Evolutionary conservation across 1,140 invertebrate species (phyloP).

Genomic region (Heterodera schachtii): DNA sequence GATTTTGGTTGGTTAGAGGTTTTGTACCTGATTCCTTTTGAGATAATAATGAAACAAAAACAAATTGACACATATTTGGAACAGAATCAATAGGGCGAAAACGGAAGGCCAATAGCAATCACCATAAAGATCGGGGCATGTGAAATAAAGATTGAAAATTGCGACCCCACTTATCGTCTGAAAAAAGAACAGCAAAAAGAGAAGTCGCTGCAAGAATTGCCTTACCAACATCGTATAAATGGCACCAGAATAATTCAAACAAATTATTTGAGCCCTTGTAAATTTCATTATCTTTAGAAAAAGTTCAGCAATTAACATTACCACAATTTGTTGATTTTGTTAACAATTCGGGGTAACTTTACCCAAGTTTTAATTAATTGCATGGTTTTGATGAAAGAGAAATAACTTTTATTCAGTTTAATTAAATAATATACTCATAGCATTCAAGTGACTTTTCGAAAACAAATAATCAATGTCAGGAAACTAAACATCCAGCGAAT

Average conservation of each 20-base stretch:
- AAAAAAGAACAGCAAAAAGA: background rate
- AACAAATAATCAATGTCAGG: too few species aligned
- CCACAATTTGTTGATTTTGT: too few species aligned
- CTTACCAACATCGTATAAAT: conserved; percentile 19
- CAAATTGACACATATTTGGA: conserved; percentile 41
- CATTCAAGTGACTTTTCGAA: too few species aligned
- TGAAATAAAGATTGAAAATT: conserved; percentile 44
- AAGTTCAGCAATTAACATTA: too few species aligned
- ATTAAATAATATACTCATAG: too few species aligned
- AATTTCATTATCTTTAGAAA: background rate
- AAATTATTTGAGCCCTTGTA: background rate
- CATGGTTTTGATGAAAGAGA: too few species aligned
- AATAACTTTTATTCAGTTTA: too few species aligned
- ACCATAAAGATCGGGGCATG: conserved; percentile 45
- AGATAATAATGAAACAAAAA: conserved; percentile 52
- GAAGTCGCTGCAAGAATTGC: background rate
- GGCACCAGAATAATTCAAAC: conserved; percentile 8
- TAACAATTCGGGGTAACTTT: too few species aligned
- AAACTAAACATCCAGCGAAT: too few species aligned
- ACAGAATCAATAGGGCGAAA: conserved; percentile 41
- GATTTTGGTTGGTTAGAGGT: background rate
- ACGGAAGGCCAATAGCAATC: conserved; percentile 34
- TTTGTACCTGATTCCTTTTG: conserved; percentile 41
- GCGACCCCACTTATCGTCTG: conserved; percentile 39
- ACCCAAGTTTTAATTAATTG: too few species aligned